Evolutionary conservation across 1,140 invertebrate species (phyloP).

Genomic region (Temnothorax nylanderi): DNA sequence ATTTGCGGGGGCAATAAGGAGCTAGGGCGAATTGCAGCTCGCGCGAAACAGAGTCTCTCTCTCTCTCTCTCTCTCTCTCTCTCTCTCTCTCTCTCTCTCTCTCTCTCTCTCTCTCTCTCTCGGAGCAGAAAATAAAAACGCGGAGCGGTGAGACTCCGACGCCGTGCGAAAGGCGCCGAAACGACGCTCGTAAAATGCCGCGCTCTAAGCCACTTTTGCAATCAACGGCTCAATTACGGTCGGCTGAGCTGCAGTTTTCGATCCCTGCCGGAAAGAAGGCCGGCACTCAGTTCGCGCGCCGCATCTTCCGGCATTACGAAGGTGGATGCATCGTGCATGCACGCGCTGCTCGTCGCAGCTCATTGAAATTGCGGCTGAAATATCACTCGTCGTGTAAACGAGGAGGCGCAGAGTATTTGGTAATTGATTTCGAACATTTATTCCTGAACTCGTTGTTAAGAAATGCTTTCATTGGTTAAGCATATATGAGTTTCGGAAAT

Average conservation of each 20-base stretch:
- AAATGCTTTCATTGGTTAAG: background rate
- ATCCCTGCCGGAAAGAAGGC: slow-evolving; percentile 23
- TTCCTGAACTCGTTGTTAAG: background rate
- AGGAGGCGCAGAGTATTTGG: background rate
- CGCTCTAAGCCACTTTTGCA: slow-evolving; percentile 67
- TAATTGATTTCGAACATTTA: background rate
- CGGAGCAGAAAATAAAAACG: slow-evolving; percentile 58
- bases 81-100: background rate
- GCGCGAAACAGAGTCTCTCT: slow-evolving; percentile 14
- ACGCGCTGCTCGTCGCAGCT: background rate
- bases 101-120: background rate
- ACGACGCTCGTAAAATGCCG: slow-evolving; percentile 63
- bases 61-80: background rate
- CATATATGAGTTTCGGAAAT: background rate
- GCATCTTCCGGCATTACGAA: background rate
- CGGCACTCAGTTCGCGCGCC: background rate
- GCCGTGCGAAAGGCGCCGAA: slow-evolving; percentile 58
- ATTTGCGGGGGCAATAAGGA: slow-evolving; percentile 47
- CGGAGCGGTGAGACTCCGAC: slow-evolving; percentile 13
- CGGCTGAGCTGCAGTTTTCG: slow-evolving; percentile 37
- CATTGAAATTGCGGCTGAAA: background rate
- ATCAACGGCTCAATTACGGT: slow-evolving; percentile 71
- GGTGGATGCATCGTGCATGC: background rate
- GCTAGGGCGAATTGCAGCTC: slow-evolving; percentile 43
- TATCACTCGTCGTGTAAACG: background rate